Conservation (phyloP, 1,140 invertebrate genomes). For the Bombus waltoni region DNA sequence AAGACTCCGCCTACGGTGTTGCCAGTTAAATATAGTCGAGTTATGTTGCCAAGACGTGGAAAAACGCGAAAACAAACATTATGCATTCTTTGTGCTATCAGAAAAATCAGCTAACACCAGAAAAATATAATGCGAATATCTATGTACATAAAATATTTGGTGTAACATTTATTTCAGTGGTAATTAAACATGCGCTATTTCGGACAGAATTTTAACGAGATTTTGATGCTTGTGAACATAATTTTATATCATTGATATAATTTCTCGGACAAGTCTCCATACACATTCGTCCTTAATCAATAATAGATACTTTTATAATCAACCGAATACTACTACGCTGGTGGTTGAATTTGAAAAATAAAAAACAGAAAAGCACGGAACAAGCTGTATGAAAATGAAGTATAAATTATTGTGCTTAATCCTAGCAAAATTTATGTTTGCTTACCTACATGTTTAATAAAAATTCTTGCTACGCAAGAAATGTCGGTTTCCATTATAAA, state of each 20-base stretch:
- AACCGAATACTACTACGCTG: neutral
- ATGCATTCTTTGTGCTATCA: neutral
- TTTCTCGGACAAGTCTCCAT: neutral
- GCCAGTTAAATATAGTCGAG: constrained; percentile 9
- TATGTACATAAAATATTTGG: neutral
- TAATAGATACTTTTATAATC: neutral
- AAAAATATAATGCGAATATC: neutral
- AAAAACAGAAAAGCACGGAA: neutral
- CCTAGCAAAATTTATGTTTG: neutral
- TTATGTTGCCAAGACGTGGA: neutral
- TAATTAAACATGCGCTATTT: neutral
- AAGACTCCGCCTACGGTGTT: neutral
- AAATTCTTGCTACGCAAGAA: neutral
- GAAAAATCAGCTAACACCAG: no score
- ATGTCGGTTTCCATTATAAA: neutral
- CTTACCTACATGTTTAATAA: neutral
- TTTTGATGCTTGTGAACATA: neutral
- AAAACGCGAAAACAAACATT: constrained; percentile 16
- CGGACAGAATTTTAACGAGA: neutral
- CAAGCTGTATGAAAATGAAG: no score
- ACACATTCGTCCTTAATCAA: no score
- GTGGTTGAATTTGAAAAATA: neutral
- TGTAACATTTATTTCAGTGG: neutral
- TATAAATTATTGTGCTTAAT: neutral
- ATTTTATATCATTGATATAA: neutral